Base-by-base conservation (phyloP, 2,797 vertebrate species). In the Sebastiscus albofasciatus region DNA sequence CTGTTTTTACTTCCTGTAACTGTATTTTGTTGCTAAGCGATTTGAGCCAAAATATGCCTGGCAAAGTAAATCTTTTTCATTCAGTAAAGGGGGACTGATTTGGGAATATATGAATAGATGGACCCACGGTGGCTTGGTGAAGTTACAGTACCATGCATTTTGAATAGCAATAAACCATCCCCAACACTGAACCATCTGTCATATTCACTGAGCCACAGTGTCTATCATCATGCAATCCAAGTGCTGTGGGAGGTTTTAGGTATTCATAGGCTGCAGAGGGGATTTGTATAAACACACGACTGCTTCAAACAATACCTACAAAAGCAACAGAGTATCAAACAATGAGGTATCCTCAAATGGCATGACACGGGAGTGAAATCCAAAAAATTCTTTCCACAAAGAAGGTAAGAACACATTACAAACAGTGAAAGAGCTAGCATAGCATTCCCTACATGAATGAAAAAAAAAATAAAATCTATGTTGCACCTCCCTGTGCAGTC, bases 401-500 rank as follows among this genome's bases (percentile, higher is more conserved):
- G 52, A 84, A 64, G 69, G 54, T 33, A 42, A 83, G 89, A 86
- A 81, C 72, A 80, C 67, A 59, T 31, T 79, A 59, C 31, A 74
- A 76, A 73, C 81, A 85, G 75, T 62, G n/a, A 72, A 71, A 70
- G 64, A 69, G 67, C 36, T 31, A 77, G 56, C 86, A 79, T 72
- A 84, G 76, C 62, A 81, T 84, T 88, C 68, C 68, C 71, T 75
- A 86, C 85, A 84, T 87, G 73, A 93, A 88, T 82, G 78, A 86
- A 75, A 74, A 85, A 87, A 87, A 73, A 80, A 90, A 83, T 67
- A 58, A 54, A 54, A 49, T n/a, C 71, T 22, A 84, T 75, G 79
- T 82, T 84, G 83, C 77, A 85, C 78, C 87, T 91, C 89, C 87
- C 79, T 34, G 4, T 71, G 75, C 82, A 79, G 85, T 90, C 84